Percentiles rank a stretch among this genome's conserved stretches.
phyloP scores from a whole-genome alignment of 2,113 vertebrate genomes.

The Campylorhamphus procurvoides region DNA sequence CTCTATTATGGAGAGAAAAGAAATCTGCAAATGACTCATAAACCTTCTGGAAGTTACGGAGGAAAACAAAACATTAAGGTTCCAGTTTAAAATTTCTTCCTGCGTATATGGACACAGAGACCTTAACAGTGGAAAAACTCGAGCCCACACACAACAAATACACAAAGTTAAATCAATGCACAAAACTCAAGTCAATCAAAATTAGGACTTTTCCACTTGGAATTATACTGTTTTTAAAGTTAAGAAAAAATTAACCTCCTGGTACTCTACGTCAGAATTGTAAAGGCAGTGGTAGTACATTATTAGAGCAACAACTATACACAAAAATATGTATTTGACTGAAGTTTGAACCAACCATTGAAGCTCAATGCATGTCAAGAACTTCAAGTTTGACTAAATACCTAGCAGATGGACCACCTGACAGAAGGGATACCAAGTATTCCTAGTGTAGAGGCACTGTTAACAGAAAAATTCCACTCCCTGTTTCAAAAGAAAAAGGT shows the following conservation, averaged over 20 bases:
- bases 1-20: background rate
- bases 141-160: background rate
- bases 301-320: background rate
- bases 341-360: background rate
- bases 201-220: background rate
- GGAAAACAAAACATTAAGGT: background rate
- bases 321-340: background rate
- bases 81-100: background rate
- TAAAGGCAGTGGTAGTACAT: background rate
- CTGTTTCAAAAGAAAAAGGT: background rate
- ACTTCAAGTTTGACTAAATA: background rate
- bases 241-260: background rate
- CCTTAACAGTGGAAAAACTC: background rate
- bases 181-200: background rate
- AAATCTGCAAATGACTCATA: background rate
- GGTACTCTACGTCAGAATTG: background rate
- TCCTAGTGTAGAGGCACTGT: background rate
- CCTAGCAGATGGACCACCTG: background rate
- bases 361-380: background rate
- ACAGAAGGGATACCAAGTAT: background rate
- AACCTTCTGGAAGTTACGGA: background rate
- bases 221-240: background rate
- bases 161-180: background rate
- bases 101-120: background rate
- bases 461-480: background rate